Base-by-base conservation (phyloP, 2,888 invertebrate genomes). In the Antitype chi region DNA sequence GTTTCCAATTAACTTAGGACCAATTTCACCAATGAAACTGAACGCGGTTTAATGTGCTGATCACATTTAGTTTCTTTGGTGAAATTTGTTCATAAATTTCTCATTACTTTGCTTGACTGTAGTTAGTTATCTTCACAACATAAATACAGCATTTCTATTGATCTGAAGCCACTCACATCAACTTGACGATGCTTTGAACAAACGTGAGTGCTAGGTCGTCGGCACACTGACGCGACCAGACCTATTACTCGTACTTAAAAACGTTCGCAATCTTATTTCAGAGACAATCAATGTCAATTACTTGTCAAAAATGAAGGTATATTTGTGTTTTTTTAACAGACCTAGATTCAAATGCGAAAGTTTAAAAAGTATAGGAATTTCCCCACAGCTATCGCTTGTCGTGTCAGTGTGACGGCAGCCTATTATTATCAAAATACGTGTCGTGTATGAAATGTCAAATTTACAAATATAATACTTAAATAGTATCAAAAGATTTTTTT, bases 401-500 rank as follows among this genome's bases (percentile, higher is more conserved):
- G 81, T 64, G 72, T 57, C 55, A 62, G 20, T 69, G 32, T 71
- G 69, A 8, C 63, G 15, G 0, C 70, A 67, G 32, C 59, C n/a
- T 74, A 81, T 77, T 86, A 78, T 81, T 78, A 74, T 76, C 68
- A 82, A 87, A 89, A 82, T 78, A 82, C 73, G 88, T 89, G 89
- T 87, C 43, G 86, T 87, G 88, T 88, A 88, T 67, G 74, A 88
- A 87, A 80, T 80, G 70, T 69, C 76, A 84, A 89, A 89, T 89
- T 84, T 88, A 89, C 88, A 88, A 86, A 70, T 80, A 84, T 80
- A 82, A 82, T 85, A 85, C 83, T 88, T 84, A 86, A 69, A 78
- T 75, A 70, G 89, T 90, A 89, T 90, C 87, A 90, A 88, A 87
- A 81, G 71, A 70, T 88, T 86, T 9, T 47, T 90, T 85, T 90